Evolutionary conservation across 2,888 invertebrate species (phyloP).

Genomic region (Willowsia nigromaculata): DNA sequence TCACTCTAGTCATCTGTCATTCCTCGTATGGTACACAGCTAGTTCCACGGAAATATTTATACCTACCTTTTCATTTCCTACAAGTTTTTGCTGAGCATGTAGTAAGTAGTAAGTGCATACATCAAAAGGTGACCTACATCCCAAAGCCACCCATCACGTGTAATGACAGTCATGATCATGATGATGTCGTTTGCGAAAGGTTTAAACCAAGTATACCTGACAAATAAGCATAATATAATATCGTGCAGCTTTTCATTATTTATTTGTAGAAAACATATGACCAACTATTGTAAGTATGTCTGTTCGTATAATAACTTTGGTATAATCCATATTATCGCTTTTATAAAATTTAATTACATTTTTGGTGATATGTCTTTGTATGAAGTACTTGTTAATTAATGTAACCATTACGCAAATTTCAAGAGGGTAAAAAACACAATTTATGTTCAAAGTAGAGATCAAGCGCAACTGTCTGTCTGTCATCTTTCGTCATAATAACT

Average conservation of each 20-base stretch:
- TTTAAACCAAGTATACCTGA: not conserved
- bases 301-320: too few species aligned
- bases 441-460: not conserved
- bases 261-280: not conserved
- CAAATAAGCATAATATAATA: not conserved
- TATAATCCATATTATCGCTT: not conserved
- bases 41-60: not conserved
- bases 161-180: constrained; percentile 6
- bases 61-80: not conserved
- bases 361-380: not conserved
- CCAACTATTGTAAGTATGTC: not conserved
- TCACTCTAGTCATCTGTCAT: not conserved
- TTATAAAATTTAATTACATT: not conserved
- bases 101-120: not conserved
- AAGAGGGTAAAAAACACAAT: not conserved
- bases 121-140: not conserved
- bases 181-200: not conserved
- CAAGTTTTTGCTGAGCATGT: not conserved
- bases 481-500: not conserved
- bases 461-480: not conserved
- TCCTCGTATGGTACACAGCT: too few species aligned
- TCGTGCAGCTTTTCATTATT: not conserved
- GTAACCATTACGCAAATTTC: not conserved
- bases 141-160: not conserved
- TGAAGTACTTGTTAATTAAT: not conserved